Conservation (phyloP, 2,888 invertebrate genomes). For the Eudemis profundana region DNA sequence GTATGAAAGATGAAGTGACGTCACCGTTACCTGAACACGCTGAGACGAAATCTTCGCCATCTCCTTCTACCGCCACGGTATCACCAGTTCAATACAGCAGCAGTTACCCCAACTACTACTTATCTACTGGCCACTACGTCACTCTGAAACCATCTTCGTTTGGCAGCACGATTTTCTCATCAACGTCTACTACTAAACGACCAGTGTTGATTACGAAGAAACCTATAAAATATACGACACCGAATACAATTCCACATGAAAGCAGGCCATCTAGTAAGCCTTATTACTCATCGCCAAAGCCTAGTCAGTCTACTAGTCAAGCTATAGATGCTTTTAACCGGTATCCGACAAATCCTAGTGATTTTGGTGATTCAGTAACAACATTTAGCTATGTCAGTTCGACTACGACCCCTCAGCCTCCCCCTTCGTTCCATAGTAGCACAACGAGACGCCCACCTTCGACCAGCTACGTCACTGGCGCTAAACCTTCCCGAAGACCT, state of each 20-base stretch:
- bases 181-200: constrained; percentile 54
- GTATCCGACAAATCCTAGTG: constrained; percentile 75
- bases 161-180: constrained; percentile 43
- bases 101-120: constrained; percentile 63
- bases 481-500: constrained; percentile 81
- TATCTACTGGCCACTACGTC: constrained; percentile 75
- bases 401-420: constrained; percentile 64
- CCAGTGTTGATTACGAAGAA: constrained; percentile 60
- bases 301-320: constrained; percentile 78
- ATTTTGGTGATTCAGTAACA: constrained; percentile 72
- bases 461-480: constrained; percentile 79
- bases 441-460: constrained; percentile 73
- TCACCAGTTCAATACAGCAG: constrained; percentile 68
- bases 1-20: constrained; percentile 70
- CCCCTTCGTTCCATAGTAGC: constrained; percentile 55
- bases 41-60: constrained; percentile 76
- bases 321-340: constrained; percentile 77
- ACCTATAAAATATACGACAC: constrained; percentile 65
- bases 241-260: constrained; percentile 65
- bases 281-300: constrained; percentile 68
- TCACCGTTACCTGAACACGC: constrained; percentile 63
- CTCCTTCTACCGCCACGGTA: constrained; percentile 58
- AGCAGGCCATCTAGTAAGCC: constrained; percentile 61
- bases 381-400: constrained; percentile 76
- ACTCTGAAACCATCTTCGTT: constrained; percentile 72